Evolutionary conservation across 2,797 vertebrate species (phyloP).

Genomic region (Remorina albescens): DNA sequence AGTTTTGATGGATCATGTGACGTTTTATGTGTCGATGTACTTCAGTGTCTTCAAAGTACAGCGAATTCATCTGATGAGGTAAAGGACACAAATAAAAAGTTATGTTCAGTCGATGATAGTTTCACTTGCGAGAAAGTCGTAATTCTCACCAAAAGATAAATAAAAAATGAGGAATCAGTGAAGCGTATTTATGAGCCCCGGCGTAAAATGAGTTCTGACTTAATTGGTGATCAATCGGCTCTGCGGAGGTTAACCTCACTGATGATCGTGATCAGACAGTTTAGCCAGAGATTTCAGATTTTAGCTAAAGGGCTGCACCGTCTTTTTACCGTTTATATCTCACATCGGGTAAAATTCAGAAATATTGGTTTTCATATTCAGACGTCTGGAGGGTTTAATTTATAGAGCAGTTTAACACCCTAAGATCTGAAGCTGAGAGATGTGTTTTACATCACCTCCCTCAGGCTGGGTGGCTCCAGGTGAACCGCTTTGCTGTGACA

Average conservation of each 20-base stretch:
- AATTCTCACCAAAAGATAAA: background rate
- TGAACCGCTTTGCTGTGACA: no score
- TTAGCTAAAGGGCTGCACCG: background rate
- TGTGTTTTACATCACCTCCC: no score
- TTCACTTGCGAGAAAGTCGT: background rate
- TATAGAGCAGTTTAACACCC: background rate
- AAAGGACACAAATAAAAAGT: no score
- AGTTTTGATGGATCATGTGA: background rate
- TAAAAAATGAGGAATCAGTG: background rate
- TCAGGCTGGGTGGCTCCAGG: no score
- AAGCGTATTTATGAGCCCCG: background rate
- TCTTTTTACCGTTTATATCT: conserved; percentile 2
- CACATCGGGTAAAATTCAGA: conserved; percentile 24
- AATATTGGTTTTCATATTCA: conserved; percentile 2
- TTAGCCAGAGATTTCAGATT: background rate
- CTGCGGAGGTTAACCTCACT: background rate
- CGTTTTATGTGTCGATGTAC: no score
- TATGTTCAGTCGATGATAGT: background rate
- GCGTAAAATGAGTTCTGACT: background rate
- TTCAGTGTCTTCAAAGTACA: background rate
- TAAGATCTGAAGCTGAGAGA: no score
- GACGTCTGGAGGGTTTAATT: background rate
- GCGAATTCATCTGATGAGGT: background rate
- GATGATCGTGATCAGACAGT: background rate
- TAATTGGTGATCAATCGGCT: background rate